Base-by-base conservation (phyloP, 2,113 vertebrate species). In the Vulpes lagopus region DNA sequence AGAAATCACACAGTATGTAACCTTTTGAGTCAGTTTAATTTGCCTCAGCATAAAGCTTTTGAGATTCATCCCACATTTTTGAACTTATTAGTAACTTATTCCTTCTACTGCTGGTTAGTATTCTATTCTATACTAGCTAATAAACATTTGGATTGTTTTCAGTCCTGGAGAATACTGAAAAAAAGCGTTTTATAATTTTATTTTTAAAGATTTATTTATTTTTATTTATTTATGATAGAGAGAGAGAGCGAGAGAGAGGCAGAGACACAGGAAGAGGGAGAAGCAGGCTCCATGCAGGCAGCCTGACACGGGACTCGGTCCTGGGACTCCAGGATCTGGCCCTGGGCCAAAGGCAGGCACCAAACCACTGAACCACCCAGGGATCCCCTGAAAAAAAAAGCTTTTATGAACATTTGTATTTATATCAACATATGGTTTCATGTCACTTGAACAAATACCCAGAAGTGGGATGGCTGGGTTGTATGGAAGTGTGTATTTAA, bases 381-480 rank as follows among this genome's bases (percentile, higher is more conserved):
- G 5, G 43, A 43, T 43, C 43, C 43, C 43, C 43, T 43, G 5
- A 43, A 43, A 87, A 95, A 74, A 74, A 87, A 95, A 93, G 1
- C 17, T 55, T n/a, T 11, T 59, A 25, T 43, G 79, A 89, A 67
- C 11, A 86, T 81, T 76, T 92, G 53, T 6, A 32, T 89, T 94
- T 76, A 20, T 55, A 23, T 51, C 43, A 81, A 82, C n/a, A 62
- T 30, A 71, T 82, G 65, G 35, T 92, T 82, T 84, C 64, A 60
- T 80, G 89, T 87, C 32, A 30, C 35, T 93, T 83, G 23, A 93
- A 30, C 43, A 90, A 95, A 91, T 79, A 93, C 0, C 49, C 14
- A 79, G 19, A 7, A 55, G 14, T 55, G 15, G 69, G 32, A 69
- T 35, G 65, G 0, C 65, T 83, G 57, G 27, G 22, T 87, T 51